Evolutionary conservation across 30 jellyfish, hydroid and myxozoan species (phyloP), one percentile per base, ranked within the genome.

Genomic region (Calvadosia cruxmelitensis): DNA sequence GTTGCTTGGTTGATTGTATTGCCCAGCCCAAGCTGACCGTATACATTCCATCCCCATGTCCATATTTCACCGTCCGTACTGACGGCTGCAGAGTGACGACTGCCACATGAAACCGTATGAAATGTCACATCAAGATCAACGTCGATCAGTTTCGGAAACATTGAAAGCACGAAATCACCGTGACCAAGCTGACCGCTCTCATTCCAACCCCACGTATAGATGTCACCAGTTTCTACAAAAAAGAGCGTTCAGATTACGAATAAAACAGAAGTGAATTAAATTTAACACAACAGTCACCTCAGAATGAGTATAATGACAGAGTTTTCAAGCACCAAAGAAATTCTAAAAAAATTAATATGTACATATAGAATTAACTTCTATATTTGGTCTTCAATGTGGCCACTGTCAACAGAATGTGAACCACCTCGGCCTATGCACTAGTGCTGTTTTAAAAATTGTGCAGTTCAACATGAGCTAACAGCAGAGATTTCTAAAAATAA

Each of bases 171-270:
- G 10, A 82, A 33, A 23, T 27, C 28, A 20, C 86, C 95, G 3
- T 71, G 34, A 16, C 99, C 99, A 35, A 84, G 80, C 57, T 92
- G 99, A 1, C 96, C 96, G 73, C 99, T 92, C 69, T 92, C 96
- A 72, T 92, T 92, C 99, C 99, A 92, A 26, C 99, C 99, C 99
- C 99, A 92, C 23, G 83, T 36, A 69, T 92, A 92, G n/a, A 84
- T 36, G 61, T 84, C 99, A 70, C 96, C 96, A 63, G 78, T 27
- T 35, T 72, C 99, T 92, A 42, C 51, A 63, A 50, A 13, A 66
- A 26, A 66, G 29, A 3, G 29, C 20, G 12, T 31, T 29, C n/a
- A n/a, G n/a, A 13, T n/a, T n/a, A n/a, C n/a, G n/a, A n/a, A 28
- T 26, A 3, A 64, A 67, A 33, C 24, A 36, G 3, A 23, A 20